Base-by-base conservation (phyloP, 2,113 vertebrate genomes). In the Vimba vimba region DNA sequence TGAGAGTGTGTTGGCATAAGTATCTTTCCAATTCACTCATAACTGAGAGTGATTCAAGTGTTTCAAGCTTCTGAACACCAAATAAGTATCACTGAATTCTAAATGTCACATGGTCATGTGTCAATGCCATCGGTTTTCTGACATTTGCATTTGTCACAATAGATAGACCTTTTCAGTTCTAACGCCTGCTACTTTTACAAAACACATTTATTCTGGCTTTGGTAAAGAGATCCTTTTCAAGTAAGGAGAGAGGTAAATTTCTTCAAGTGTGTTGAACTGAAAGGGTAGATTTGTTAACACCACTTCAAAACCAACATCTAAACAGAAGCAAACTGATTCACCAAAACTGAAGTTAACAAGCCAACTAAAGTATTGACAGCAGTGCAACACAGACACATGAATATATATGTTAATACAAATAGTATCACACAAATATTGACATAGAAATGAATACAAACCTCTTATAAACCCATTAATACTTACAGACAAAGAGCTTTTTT, bases 91-190 rank as follows among this genome's bases (percentile, higher is more conserved):
- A 21, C 36, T 73, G 10, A 73, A 73, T 73, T 71, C 2, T 23
- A 71, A 71, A 71, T 12, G 68, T 43, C 68, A 71, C 36, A 71
- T 71, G 68, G 68, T 23, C 68, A 11, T 39, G 36, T 43, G 19
- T 71, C 21, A 71, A n/a, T n/a, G 21, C 36, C 10, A 71, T 71
- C 1, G 15, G 33, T 8, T 39, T 43, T 43, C 4, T 71, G 33
- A 69, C 66, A 69, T 71, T 23, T 21, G 21, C 21, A 71, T 71
- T 71, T 71, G 30, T 71, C 68, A 71, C 17, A 69, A 69, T 30
- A 36, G 6, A 69, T 23, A 19, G 36, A 43, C 21, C 9, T 71
- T 23, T 43, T 43, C 36, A n/a, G 19, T n/a, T 68, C 15, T 66
- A 8, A 66, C 6, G 2, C 60, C n/a, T 27, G 60, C 15, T 69